Percentiles rank a stretch among this genome's conserved stretches.
Evolutionary conservation across 2,888 invertebrate genomes (phyloP).

Genomic region (Chymomyza fuscimana): DNA sequence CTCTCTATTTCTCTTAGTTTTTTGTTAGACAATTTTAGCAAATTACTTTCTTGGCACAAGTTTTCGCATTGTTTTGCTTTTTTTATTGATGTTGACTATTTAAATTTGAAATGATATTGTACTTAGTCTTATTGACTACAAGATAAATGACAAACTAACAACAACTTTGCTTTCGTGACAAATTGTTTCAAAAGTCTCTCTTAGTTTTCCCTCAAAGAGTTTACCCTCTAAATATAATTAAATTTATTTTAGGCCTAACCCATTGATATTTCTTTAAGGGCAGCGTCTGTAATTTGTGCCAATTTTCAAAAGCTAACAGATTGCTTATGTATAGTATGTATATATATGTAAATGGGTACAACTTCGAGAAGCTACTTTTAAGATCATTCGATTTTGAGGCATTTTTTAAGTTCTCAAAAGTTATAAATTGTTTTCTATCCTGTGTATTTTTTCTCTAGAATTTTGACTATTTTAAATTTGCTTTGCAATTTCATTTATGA

Average conservation of each 20-base stretch:
- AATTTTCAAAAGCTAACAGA: constrained; percentile 9
- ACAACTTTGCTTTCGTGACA: background rate
- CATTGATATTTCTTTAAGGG: constrained; percentile 51
- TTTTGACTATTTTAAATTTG: no score
- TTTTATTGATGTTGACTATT: constrained; percentile 47
- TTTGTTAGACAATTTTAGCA: constrained; percentile 57
- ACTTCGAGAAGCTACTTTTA: no score
- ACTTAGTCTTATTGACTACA: constrained; percentile 40
- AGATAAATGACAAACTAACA: constrained; percentile 17
- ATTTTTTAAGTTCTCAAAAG: no score
- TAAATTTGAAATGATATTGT: constrained; percentile 63
- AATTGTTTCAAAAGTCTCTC: background rate
- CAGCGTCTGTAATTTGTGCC: constrained; percentile 17
- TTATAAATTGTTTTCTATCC: no score
- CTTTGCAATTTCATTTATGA: no score
- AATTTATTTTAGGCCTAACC: constrained; percentile 49
- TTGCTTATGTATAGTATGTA: background rate
- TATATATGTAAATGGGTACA: background rate
- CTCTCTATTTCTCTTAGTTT: constrained; percentile 8
- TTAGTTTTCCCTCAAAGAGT: background rate
- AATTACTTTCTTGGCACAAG: constrained; percentile 66
- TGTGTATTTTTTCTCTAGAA: no score
- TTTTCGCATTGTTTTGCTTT: constrained; percentile 44
- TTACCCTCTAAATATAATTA: constrained; percentile 8
- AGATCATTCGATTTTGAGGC: no score